These are phyloP conservation scores for Exocentrus adspersus DNA, from an alignment of 2,888 invertebrate species.

Conservation along the genomic window DNA sequence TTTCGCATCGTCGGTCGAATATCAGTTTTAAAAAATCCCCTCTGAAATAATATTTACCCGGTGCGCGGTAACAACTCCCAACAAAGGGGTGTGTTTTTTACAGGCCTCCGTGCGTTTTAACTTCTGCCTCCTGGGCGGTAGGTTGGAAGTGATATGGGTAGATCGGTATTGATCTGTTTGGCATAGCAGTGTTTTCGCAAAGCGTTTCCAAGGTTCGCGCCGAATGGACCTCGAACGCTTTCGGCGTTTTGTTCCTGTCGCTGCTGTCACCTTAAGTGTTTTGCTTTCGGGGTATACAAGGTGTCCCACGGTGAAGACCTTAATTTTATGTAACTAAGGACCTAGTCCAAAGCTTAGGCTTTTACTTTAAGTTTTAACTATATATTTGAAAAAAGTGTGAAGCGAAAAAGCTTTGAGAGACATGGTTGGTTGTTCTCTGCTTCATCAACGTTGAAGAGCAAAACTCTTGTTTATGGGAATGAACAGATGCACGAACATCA, in stretches of 20 bases:
- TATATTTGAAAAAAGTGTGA: neutral
- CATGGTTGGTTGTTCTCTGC: too few species aligned
- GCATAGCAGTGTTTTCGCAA: conserved; percentile 40
- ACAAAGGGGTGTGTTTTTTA: conserved; percentile 60
- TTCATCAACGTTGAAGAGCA: conserved; percentile 37
- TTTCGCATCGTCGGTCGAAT: conserved; percentile 20
- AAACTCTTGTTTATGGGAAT: neutral
- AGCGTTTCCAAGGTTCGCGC: neutral
- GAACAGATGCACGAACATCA: neutral
- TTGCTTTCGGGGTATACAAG: neutral
- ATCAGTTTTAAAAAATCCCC: conserved; percentile 50
- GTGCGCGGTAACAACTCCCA: conserved; percentile 59
- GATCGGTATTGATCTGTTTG: conserved; percentile 41
- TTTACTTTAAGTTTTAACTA: neutral
- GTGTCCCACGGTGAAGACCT: too few species aligned
- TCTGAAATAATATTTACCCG: conserved; percentile 59
- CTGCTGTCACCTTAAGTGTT: neutral
- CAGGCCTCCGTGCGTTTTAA: conserved; percentile 54
- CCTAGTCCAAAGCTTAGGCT: too few species aligned
- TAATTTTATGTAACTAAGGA: too few species aligned
- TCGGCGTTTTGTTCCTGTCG: neutral
- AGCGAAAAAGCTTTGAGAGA: neutral
- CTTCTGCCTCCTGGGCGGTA: conserved; percentile 42
- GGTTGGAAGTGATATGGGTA: conserved; percentile 37
- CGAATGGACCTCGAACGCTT: neutral